Evolutionary conservation across 64 coral and sea anemone genomes (phyloP).

Genomic region (Montipora cactus): DNA sequence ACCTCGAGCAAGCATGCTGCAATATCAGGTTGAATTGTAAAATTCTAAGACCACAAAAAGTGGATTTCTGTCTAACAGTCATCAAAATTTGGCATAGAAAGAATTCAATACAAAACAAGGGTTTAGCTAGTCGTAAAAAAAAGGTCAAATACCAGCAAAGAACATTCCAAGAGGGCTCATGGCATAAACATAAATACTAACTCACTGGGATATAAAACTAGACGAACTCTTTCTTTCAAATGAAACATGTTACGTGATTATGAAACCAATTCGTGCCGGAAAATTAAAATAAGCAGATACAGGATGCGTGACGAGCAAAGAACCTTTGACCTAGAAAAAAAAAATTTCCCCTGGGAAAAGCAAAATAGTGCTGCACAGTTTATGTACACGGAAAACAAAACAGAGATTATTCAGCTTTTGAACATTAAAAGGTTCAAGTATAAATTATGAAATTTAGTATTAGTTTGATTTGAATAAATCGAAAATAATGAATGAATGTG

Average conservation of each 20-base stretch:
- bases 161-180: too few species aligned
- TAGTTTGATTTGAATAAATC: background rate
- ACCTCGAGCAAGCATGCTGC: background rate
- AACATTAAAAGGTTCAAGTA: background rate
- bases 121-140: too few species aligned
- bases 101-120: too few species aligned
- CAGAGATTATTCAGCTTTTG: background rate
- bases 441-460: background rate
- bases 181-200: background rate
- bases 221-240: background rate
- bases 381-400: background rate
- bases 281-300: background rate
- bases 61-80: too few species aligned
- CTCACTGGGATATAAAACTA: background rate
- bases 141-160: too few species aligned
- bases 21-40: background rate
- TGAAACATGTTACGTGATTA: too few species aligned
- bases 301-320: background rate
- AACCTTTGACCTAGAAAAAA: constrained; percentile 20
- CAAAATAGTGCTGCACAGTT: background rate
- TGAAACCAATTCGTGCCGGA: too few species aligned
- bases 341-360: background rate
- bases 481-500: constrained; percentile 20
- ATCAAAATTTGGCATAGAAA: too few species aligned
- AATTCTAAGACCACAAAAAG: background rate